Evolutionary conservation across 2,888 invertebrate species (phyloP).

Genomic region (Parelbella ahira): DNA sequence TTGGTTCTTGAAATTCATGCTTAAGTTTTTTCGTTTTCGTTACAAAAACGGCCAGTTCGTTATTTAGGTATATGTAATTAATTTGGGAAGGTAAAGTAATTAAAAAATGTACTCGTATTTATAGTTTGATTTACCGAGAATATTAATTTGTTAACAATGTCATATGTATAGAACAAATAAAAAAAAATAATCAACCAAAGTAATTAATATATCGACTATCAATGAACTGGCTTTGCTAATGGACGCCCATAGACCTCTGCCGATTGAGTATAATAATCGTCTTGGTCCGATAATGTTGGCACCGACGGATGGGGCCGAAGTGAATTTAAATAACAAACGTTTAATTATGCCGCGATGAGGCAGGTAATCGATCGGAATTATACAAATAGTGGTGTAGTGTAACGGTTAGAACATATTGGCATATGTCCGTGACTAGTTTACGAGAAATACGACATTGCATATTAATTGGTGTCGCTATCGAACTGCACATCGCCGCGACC

Average conservation of each 20-base stretch:
- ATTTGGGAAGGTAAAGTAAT: too few relatives aligned
- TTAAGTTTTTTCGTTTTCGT: too few relatives aligned
- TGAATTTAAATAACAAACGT: slow-evolving; percentile 25
- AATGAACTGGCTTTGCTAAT: slow-evolving; percentile 3
- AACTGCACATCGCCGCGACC: slow-evolving; percentile 66
- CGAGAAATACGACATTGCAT: slow-evolving; percentile 77
- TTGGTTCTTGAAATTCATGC: too few relatives aligned
- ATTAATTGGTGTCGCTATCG: slow-evolving; percentile 77
- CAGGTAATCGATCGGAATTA: slow-evolving; percentile 63
- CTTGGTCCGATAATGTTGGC: slow-evolving; percentile 11
- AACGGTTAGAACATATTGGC: slow-evolving; percentile 75
- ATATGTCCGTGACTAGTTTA: slow-evolving; percentile 79
- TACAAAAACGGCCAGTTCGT: too few relatives aligned
- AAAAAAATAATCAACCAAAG: too few relatives aligned
- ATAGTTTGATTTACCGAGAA: too few relatives aligned
- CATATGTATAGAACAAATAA: too few relatives aligned
- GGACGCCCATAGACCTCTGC: not conserved
- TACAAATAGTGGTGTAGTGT: slow-evolving; percentile 70
- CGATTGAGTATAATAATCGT: slow-evolving; percentile 9
- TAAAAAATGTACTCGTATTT: too few relatives aligned
- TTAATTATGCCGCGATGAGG: slow-evolving; percentile 22
- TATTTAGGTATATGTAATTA: too few relatives aligned
- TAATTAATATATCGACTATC: not conserved
- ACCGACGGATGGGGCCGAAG: slow-evolving; percentile 11
- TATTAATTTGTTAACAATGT: too few relatives aligned